Base-by-base conservation (phyloP, 30 jellyfish, hydroid and myxozoan species). In the Aurelia sp. region DNA sequence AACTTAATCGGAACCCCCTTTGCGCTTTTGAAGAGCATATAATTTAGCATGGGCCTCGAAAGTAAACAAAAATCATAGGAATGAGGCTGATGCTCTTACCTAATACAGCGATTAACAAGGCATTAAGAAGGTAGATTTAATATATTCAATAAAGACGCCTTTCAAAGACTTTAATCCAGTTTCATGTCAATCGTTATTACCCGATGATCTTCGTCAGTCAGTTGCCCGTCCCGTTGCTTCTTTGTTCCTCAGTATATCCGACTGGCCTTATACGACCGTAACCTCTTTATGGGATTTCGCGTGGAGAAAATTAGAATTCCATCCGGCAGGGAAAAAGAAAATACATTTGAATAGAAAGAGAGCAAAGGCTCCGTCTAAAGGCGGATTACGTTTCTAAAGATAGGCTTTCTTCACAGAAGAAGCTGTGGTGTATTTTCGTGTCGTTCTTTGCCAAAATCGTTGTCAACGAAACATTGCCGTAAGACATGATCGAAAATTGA, bases 161-260 rank as follows among this genome's bases (percentile, higher is more conserved):
- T 74, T 48, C 71, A 74, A 74, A 15, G 31, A 21, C n/a, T 57
- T 30, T 74, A 74, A 74, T 74, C 85, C 85, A 74, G 85, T 74
- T 74, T 74, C 79, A 64, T 69, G 79, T 37, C 20, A 20, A 30
- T 44, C 55, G 55, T 44, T 44, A 44, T 44, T 44, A 44, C 55
- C 55, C 55, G 55, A 5, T 44, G 55, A 44, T 44, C 55, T 44
- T 8, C 55, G 3, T 7, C 55, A 44, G 55, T 44, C 55, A 44
- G 55, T 44, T 44, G 10, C 55, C 55, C 16, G 19, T 35, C 41
- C 79, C 41, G 62, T 69, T 69, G 79, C 51, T 69, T 13, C 23
- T 18, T 69, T 69, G 62, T 69, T 69, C 37, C 60, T 37, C 1
- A 0, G 79, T 37, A 15, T 69, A 27, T 27, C 79, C 79, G 79